Evolutionary conservation across 1,140 invertebrate species (phyloP).

Genomic region (Pararge aegeria): DNA sequence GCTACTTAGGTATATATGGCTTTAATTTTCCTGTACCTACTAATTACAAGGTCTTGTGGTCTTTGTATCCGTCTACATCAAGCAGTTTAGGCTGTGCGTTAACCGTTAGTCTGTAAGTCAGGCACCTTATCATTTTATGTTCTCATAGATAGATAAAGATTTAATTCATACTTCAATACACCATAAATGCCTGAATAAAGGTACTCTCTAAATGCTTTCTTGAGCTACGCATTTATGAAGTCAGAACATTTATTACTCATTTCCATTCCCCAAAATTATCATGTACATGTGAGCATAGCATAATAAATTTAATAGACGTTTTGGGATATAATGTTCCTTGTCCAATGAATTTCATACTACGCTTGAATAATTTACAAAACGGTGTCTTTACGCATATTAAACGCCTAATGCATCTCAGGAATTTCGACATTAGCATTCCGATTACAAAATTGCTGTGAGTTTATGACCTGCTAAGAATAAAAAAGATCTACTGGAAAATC

Average conservation of each 20-base stretch:
- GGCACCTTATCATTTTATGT: too few species aligned
- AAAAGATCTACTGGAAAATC: too few species aligned
- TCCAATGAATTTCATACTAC: conserved; percentile 34
- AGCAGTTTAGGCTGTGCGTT: too few species aligned
- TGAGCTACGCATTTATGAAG: conserved; percentile 1
- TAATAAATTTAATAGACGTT: conserved; percentile 27
- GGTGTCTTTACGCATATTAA: conserved; percentile 2
- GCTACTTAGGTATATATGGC: too few species aligned
- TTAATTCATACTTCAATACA: too few species aligned
- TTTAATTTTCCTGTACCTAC: too few species aligned
- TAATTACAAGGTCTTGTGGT: too few species aligned
- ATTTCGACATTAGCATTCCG: conserved; percentile 14
- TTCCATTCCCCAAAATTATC: conserved; percentile 4
- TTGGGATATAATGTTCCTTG: conserved; percentile 25
- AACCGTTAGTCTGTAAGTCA: too few species aligned
- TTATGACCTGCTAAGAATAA: not conserved
- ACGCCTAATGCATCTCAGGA: conserved; percentile 11
- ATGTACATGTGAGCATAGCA: not conserved
- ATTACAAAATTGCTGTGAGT: not conserved
- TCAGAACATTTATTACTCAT: conserved; percentile 10
- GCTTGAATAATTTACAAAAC: conserved; percentile 22
- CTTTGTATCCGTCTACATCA: too few species aligned
- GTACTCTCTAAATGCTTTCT: too few species aligned
- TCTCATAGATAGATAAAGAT: too few species aligned
- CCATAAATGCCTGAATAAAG: too few species aligned